These are phyloP conservation scores for Sternotherus odoratus DNA, from an alignment of 2,797 vertebrate genomes.

Conservation along the genomic window DNA sequence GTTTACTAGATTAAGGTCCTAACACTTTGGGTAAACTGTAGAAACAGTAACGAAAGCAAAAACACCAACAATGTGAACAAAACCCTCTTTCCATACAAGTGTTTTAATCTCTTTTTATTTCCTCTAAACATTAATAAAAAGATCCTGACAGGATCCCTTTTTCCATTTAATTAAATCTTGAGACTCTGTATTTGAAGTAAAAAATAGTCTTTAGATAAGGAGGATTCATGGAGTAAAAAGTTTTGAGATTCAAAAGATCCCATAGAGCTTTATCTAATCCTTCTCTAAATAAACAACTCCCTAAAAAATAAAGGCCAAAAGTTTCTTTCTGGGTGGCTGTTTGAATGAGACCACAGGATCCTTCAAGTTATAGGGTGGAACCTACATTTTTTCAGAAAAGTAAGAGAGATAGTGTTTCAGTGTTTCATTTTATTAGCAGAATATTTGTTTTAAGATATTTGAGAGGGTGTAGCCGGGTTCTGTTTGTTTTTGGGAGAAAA, in stretches of 20 bases:
- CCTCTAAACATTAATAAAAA: neutral
- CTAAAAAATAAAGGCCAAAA: neutral
- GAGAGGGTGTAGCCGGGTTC: neutral
- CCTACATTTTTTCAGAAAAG: neutral
- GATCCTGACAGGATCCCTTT: neutral
- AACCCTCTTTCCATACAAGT: neutral
- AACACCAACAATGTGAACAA: neutral
- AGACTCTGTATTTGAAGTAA: neutral
- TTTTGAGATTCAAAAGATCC: neutral
- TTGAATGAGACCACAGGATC: neutral
- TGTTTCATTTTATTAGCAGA: neutral
- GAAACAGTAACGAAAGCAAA: neutral
- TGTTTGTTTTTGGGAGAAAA: neutral
- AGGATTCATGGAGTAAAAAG: neutral
- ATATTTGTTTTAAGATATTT: neutral
- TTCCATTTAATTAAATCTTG: neutral
- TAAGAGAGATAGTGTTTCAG: neutral
- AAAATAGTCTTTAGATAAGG: neutral
- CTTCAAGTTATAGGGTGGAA: neutral
- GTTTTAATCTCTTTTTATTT: neutral
- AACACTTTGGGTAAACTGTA: neutral
- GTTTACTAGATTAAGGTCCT: neutral
- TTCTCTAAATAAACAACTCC: neutral
- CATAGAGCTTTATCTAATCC: neutral
- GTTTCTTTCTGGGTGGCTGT: neutral